Evolutionary conservation across 92 coral and sea anemone genomes (phyloP).

Genomic region (Phenganax subtilis): DNA sequence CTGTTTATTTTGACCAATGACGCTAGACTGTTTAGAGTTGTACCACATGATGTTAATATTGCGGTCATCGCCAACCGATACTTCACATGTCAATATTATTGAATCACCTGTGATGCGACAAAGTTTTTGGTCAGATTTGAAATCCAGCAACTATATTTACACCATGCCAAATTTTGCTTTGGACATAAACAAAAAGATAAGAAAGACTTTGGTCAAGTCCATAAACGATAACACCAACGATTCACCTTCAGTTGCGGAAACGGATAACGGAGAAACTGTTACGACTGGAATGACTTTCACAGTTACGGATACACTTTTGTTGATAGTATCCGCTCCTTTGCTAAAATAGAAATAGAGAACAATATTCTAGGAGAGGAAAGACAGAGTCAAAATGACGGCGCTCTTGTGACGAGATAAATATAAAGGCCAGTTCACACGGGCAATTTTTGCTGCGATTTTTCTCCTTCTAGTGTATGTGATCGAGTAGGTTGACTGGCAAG

Average conservation of each 20-base stretch:
- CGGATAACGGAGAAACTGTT: conserved; percentile 14
- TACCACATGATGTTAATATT: conserved; percentile 38
- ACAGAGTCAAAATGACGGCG: not conserved
- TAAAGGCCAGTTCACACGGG: too few relatives aligned
- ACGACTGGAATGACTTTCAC: conserved; percentile 26
- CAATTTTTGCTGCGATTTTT: too few relatives aligned
- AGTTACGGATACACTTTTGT: not conserved
- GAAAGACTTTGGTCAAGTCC: not conserved
- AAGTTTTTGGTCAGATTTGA: not conserved
- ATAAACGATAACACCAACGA: not conserved
- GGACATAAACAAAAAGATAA: not conserved
- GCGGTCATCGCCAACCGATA: conserved; percentile 39
- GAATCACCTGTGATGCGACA: conserved; percentile 36
- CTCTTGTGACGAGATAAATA: not conserved
- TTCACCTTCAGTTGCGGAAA: conserved; percentile 10
- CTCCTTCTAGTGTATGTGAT: too few relatives aligned
- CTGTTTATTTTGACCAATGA: not conserved
- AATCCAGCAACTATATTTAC: not conserved
- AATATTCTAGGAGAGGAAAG: not conserved
- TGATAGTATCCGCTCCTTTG: conserved; percentile 25
- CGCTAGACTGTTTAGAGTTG: not conserved
- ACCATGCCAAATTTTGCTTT: not conserved
- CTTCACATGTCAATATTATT: conserved; percentile 28
- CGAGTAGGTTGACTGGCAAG: not conserved
- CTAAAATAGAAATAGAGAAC: not conserved